Conservation (phyloP, 2,797 vertebrate genomes). For the Aldrovandia affinis region DNA sequence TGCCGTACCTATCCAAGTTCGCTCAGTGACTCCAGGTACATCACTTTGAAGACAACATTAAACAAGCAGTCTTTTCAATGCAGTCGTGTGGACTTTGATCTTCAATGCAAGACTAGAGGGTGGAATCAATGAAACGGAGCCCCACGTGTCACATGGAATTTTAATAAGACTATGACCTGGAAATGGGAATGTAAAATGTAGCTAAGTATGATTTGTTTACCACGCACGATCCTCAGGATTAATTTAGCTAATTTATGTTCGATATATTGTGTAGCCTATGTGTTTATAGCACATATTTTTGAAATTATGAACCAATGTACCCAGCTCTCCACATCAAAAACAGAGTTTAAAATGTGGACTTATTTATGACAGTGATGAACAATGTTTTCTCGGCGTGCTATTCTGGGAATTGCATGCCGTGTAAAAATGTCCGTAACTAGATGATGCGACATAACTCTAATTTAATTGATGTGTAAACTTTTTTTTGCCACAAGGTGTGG, state of each 20-base stretch:
- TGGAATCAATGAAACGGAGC: slow-evolving; percentile 33
- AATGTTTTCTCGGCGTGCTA: neutral
- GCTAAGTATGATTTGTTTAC: neutral
- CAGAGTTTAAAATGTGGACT: no score
- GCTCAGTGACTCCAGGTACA: no score
- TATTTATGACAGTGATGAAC: no score
- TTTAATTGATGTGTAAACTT: neutral
- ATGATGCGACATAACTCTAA: no score
- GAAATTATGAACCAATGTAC: no score
- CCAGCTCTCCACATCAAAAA: no score
- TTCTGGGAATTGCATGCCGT: no score
- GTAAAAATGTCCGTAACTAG: no score
- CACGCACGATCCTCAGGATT: neutral
- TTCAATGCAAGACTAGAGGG: slow-evolving; percentile 34
- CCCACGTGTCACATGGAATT: slow-evolving; percentile 25
- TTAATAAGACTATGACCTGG: neutral
- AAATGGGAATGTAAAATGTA: neutral
- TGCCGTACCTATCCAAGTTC: no score
- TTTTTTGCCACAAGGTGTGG: neutral
- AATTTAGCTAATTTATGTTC: neutral
- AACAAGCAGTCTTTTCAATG: slow-evolving; percentile 38
- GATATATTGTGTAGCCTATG: neutral
- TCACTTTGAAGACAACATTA: neutral
- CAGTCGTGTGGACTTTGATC: slow-evolving; percentile 41
- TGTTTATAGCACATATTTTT: no score